Evolutionary conservation across 2,113 vertebrate species (phyloP), one percentile per base, ranked within the genome.

Genomic region (Microcebus tavaratra): DNA sequence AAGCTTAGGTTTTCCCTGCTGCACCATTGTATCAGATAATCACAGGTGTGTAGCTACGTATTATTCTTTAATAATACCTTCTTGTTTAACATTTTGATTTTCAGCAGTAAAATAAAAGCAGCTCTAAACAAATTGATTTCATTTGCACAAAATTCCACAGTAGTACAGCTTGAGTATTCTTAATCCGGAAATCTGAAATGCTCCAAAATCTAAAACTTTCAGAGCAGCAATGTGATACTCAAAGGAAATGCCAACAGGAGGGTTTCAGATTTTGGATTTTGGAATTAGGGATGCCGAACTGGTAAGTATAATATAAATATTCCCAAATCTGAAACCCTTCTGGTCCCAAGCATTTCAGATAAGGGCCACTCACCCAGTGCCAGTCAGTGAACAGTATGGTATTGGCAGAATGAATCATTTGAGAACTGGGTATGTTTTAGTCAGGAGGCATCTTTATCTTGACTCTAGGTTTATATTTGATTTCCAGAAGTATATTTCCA

Each of bases 61-160:
- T 94, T 76, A 76, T 72, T 68, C 89, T 48, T 76, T 59, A 82
- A 73, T 81, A 63, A 20, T 34, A 50, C 12, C 55, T n/a, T 91
- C 45, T 90, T 94, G 9, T 53, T 90, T 42, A 88, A 42, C 57
- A 45, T 90, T 59, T 73, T 92, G 88, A 45, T 78, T 96, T 96
- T 96, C 53, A 85, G 31, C 65, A 36, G 29, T 57, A 65, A 76
- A 89, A 80, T 89, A 70, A 76, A 81, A 93, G 42, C 59, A 65
- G 12, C 63, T 36, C 31, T 34, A 68, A 68, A 87, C 57, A 70
- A 75, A 36, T 57, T 23, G 18, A 72, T 59, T 91, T 91, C 59
- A 53, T 61, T 90, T 70, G 80, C 34, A 39, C 5, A 82, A 45
- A 90, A 73, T 78, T 67, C 29, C 21, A 2, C 23, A 68, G 91